phyloP scores from a whole-genome alignment of 2,888 invertebrate species.

The Cynaeus angustus region DNA sequence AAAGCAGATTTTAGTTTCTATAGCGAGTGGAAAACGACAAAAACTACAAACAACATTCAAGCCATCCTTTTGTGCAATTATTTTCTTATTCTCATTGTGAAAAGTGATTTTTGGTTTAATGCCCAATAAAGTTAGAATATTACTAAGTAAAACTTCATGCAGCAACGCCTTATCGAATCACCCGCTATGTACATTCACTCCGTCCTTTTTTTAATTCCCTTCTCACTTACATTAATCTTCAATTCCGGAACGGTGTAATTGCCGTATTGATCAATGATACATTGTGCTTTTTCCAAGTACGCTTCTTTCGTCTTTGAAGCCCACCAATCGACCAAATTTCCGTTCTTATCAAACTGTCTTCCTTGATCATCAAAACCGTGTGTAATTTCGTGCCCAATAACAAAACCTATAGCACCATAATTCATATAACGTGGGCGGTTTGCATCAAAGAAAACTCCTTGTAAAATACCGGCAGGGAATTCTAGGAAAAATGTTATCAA shows the following conservation, averaged over 20 bases:
- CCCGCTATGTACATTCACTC: conserved; percentile 15
- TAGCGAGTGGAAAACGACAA: too few species aligned
- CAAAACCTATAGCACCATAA: conserved; percentile 92
- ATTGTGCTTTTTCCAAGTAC: conserved; percentile 89
- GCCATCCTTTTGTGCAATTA: too few species aligned
- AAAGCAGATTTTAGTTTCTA: too few species aligned
- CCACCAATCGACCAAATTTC: conserved; percentile 97
- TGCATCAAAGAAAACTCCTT: conserved; percentile 92
- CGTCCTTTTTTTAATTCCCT: background rate
- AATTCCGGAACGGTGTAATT: conserved; percentile 90
- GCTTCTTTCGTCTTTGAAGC: conserved; percentile 85
- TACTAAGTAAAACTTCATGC: conserved; percentile 8
- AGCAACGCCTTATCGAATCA: background rate
- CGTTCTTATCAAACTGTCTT: conserved; percentile 92
- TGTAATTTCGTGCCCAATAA: conserved; percentile 94
- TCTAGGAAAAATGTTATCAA: conserved; percentile 73
- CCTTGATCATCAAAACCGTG: conserved; percentile 94
- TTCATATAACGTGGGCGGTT: conserved; percentile 94
- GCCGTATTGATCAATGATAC: conserved; percentile 95
- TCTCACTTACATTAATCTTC: conserved; percentile 79
- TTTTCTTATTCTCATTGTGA: too few species aligned
- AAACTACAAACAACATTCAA: too few species aligned
- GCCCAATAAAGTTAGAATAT: conserved; percentile 7
- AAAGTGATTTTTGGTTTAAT: background rate
- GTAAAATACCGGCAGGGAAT: conserved; percentile 94